Percentiles rank a stretch among this genome's conserved stretches.
Conservation (phyloP, 2,888 invertebrate species). For the Ctena decussata region DNA sequence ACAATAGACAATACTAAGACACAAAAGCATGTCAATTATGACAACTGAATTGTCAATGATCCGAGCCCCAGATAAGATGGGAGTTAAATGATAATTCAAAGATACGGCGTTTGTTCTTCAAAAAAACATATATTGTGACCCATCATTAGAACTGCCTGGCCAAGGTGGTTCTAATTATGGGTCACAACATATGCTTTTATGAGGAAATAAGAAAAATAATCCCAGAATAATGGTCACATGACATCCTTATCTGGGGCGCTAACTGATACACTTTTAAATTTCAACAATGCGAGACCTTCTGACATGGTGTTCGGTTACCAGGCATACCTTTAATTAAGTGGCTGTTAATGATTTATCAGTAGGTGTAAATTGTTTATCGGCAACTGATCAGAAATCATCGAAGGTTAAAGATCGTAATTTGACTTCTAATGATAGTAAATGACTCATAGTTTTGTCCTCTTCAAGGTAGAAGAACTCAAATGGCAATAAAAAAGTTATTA, state of each 20-base stretch:
- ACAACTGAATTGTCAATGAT: background rate
- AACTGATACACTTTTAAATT: background rate
- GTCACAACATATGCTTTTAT: no score
- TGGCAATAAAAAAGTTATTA: background rate
- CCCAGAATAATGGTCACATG: no score
- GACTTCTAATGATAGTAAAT: background rate
- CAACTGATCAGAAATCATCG: conserved; percentile 1
- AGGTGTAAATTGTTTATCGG: conserved; percentile 15
- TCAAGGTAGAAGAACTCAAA: background rate
- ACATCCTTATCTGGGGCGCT: no score
- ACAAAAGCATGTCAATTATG: background rate
- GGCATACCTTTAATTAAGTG: background rate
- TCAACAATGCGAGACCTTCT: background rate
- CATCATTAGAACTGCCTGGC: no score
- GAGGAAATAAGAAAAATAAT: no score
- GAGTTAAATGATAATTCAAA: no score
- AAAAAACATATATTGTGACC: no score
- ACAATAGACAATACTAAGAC: background rate
- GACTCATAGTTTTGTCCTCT: background rate
- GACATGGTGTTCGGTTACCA: background rate
- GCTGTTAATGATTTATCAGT: background rate
- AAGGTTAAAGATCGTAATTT: conserved; percentile 10
- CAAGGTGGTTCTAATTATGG: no score
- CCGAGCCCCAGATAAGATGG: no score
- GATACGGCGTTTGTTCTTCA: no score